These are phyloP conservation scores for Frankliniella fusca DNA, from an alignment of 2,888 invertebrate genomes.

Conservation along the genomic window DNA sequence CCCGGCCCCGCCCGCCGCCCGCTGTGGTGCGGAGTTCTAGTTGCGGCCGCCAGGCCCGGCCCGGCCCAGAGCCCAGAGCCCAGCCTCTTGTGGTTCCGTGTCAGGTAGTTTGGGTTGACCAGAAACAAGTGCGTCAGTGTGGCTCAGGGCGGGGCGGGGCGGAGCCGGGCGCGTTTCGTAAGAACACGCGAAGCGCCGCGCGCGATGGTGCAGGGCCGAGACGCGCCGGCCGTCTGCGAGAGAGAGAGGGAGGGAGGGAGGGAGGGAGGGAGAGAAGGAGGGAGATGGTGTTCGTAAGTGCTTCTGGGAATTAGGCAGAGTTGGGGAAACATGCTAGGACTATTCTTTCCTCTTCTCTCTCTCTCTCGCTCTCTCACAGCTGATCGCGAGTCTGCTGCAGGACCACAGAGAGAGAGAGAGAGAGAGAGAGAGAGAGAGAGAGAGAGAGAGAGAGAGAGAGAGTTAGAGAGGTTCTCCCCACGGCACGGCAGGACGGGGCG, in stretches of 20 bases:
- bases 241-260: neutral
- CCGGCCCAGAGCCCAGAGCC: too few species aligned
- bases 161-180: neutral
- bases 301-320: conserved; percentile 20
- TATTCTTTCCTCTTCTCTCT: neutral
- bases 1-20: too few species aligned
- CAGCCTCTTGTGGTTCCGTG: too few species aligned
- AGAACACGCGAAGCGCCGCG: conserved; percentile 3
- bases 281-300: neutral
- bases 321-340: neutral
- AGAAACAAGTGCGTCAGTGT: too few species aligned
- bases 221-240: neutral
- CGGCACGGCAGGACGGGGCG: too few species aligned
- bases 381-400: too few species aligned
- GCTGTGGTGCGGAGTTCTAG: too few species aligned
- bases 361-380: neutral
- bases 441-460: too few species aligned
- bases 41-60: too few species aligned
- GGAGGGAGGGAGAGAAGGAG: neutral
- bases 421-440: neutral
- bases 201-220: neutral
- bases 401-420: neutral
- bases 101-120: too few species aligned
- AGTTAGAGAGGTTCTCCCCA: too few species aligned
- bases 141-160: neutral